Percentiles rank a stretch among this genome's conserved stretches.
Conservation (phyloP, 1,140 invertebrate genomes). For the Drosophila novamexicana region DNA sequence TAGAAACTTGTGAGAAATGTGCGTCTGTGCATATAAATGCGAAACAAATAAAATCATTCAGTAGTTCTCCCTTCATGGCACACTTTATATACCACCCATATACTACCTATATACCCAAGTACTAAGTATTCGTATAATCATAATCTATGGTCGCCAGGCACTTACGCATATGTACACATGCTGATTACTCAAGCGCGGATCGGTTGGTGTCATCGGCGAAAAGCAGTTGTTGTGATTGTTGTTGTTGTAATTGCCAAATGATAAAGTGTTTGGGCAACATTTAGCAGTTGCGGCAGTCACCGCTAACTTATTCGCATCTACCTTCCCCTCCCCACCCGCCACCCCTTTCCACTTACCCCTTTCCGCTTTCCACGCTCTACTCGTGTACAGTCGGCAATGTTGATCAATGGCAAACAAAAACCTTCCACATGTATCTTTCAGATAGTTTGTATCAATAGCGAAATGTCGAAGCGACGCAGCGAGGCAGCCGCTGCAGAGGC, state of each 20-base stretch:
- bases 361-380: neutral
- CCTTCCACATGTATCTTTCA: slow-evolving; percentile 73
- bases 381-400: slow-evolving; percentile 49
- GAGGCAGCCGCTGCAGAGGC: slow-evolving; percentile 41
- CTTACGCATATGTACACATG: slow-evolving; percentile 11
- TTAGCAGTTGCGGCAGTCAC: slow-evolving; percentile 17
- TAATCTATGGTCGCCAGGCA: neutral
- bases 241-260: slow-evolving; percentile 12
- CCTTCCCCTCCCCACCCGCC: neutral
- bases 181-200: slow-evolving; percentile 29
- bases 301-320: neutral
- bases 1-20: neutral
- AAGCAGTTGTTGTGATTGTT: neutral
- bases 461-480: slow-evolving; percentile 60
- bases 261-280: slow-evolving; percentile 14
- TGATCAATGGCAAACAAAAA: slow-evolving; percentile 72
- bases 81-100: neutral
- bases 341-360: neutral
- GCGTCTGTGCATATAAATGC: slow-evolving; percentile 13
- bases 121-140: slow-evolving; percentile 2
- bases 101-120: neutral
- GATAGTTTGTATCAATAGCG: slow-evolving; percentile 79
- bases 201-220: slow-evolving; percentile 5
- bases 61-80: neutral
- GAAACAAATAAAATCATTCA: neutral